phyloP scores from a whole-genome alignment of 2,888 invertebrate species.

The Toxonevra muliebris region DNA sequence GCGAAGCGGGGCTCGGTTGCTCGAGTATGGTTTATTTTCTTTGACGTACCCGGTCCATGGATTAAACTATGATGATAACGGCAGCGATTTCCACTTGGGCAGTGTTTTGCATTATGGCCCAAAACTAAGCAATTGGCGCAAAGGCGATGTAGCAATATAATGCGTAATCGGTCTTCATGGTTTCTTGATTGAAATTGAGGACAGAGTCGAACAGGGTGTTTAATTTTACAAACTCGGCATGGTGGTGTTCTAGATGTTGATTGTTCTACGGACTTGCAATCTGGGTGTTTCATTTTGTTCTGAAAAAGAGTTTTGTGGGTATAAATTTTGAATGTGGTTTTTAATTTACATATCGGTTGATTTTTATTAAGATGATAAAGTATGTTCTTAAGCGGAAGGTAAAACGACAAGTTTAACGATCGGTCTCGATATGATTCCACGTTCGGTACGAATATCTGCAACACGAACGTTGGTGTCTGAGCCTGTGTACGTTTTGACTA shows the following conservation, averaged over 20 bases:
- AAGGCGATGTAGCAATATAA: not conserved
- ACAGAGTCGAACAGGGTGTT: too few relatives aligned
- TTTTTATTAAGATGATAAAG: too few relatives aligned
- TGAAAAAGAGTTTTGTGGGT: too few relatives aligned
- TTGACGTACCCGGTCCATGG: not conserved
- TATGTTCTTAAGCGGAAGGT: not conserved
- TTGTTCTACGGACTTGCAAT: too few relatives aligned
- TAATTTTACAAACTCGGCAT: too few relatives aligned
- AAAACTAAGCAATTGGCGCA: constrained; percentile 5
- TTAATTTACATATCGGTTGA: too few relatives aligned
- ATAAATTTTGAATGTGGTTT: too few relatives aligned
- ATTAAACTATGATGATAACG: constrained; percentile 1
- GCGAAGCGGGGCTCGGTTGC: not conserved
- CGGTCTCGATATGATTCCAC: not conserved
- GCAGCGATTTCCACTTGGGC: not conserved
- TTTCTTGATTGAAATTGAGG: too few relatives aligned
- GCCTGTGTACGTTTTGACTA: not conserved
- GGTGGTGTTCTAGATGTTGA: too few relatives aligned
- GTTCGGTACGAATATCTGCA: not conserved
- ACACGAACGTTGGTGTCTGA: not conserved
- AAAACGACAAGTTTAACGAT: not conserved
- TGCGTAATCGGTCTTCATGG: not conserved
- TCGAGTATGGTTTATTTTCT: not conserved
- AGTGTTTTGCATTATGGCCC: not conserved
- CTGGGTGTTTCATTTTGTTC: too few relatives aligned